Evolutionary conservation across 2,888 invertebrate species (phyloP), one percentile per base, ranked within the genome.

Genomic region (Drosophila macrospina): DNA sequence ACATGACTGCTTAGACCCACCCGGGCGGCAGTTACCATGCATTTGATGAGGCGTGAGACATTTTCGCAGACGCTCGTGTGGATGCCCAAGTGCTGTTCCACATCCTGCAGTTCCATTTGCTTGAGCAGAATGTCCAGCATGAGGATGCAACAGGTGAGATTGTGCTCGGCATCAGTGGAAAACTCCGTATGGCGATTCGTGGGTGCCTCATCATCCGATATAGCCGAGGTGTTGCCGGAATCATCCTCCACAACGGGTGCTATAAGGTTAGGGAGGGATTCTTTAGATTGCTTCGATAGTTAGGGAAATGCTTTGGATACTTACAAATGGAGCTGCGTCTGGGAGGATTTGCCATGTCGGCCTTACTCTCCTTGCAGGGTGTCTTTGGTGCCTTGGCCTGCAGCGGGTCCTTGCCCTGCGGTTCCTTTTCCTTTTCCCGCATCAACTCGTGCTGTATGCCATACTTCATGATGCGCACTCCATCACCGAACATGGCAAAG

Each of bases 81-180:
- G 63, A 97, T 94, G 39, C 97, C 97, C 75, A 95, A 95, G 89
- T 97, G 96, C 75, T 94, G 94, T 78, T 96, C 95, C n/a, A 96
- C 94, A 82, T 96, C 96, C 92, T 97, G 97, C 11, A 98, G 93
- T 90, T 97, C 97, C 94, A 97, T 95, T 95, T 99, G 99, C 93
- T 98, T 98, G 11, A 99, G 93, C 48, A 98, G 93, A 78, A 99
- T 96, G 90, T 99, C 99, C 72, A 99, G 93, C 98, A 99, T 98
- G 37, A 99, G 94, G 76, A 99, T 97, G 91, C 98, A 99, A 90
- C 98, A 98, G 0, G 97, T 97, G n/a, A 98, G 93, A 91, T 98
- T 97, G 55, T 95, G 93, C 86, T 96, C 96, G 13, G 94, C 93
- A 78, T 95, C 95, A 0, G 94, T 94, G 74, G 95, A 95, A 60